phyloP scores from a whole-genome alignment of 1,140 invertebrate genomes.

The Cyrtorhinus lividipennis region DNA sequence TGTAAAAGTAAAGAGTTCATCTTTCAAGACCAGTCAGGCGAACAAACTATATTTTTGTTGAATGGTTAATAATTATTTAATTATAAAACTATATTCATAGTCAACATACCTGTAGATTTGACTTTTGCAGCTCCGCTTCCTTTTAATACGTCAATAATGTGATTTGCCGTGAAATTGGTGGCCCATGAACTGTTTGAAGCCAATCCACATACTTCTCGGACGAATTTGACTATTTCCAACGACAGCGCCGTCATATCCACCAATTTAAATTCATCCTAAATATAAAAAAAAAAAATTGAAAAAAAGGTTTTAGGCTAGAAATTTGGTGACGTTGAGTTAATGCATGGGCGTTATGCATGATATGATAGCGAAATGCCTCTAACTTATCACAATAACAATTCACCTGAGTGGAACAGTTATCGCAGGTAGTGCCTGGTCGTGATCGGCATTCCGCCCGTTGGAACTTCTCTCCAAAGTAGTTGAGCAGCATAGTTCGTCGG shows the following conservation, averaged over 20 bases:
- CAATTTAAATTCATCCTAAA: slow-evolving; percentile 33
- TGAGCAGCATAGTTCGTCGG: slow-evolving; percentile 67
- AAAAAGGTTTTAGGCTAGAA: not conserved
- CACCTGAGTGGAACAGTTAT: slow-evolving; percentile 71
- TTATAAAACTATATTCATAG: too few species aligned
- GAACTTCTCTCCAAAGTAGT: slow-evolving; percentile 89
- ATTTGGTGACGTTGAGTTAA: too few species aligned
- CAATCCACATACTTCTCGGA: slow-evolving; percentile 44
- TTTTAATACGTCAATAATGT: slow-evolving; percentile 73
- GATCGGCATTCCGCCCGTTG: slow-evolving; percentile 43
- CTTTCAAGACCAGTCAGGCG: too few species aligned
- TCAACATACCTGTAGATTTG: slow-evolving; percentile 32
- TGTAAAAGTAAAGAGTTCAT: too few species aligned
- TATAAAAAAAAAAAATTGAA: slow-evolving; percentile 24
- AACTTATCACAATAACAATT: too few species aligned
- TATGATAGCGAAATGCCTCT: too few species aligned
- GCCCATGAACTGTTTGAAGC: slow-evolving; percentile 24
- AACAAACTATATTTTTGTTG: too few species aligned
- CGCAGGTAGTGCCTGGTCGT: slow-evolving; percentile 54
- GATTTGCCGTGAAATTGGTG: slow-evolving; percentile 54
- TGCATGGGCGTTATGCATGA: too few species aligned
- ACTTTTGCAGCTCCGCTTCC: slow-evolving; percentile 58
- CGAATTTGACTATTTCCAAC: slow-evolving; percentile 42
- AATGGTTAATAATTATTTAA: too few species aligned
- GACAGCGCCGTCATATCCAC: slow-evolving; percentile 55